Percentiles rank a stretch among this genome's conserved stretches.
These are phyloP conservation scores for Yponomeuta evonymella DNA, from an alignment of 2,888 invertebrate genomes.

Conservation along the genomic window DNA sequence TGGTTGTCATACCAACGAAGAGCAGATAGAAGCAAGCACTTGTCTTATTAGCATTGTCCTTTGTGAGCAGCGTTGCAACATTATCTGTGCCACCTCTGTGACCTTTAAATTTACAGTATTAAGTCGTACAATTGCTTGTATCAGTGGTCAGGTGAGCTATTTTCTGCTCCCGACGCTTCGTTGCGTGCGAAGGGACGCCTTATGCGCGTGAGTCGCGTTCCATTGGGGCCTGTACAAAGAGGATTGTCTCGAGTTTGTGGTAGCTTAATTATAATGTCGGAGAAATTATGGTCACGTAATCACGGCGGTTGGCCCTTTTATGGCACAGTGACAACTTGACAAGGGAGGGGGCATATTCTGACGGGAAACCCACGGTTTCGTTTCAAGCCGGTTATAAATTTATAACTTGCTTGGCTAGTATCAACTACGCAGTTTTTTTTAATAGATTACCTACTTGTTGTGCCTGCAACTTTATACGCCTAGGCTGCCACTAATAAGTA, in stretches of 20 bases:
- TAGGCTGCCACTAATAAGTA: no score
- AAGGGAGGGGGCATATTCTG: not conserved
- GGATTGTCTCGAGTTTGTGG: slow-evolving; percentile 37
- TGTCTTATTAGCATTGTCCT: slow-evolving; percentile 64
- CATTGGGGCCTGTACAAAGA: slow-evolving; percentile 48
- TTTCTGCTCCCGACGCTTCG: slow-evolving; percentile 33
- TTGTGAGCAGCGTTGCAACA: slow-evolving; percentile 34
- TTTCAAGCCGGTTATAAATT: no score
- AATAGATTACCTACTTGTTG: no score
- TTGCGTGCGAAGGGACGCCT: slow-evolving; percentile 61
- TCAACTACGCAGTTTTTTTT: no score
- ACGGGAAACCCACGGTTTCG: no score
- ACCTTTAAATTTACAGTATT: not conserved
- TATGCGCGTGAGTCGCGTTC: slow-evolving; percentile 45
- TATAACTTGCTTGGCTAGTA: no score
- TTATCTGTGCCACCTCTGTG: not conserved
- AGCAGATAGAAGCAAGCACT: slow-evolving; percentile 36
- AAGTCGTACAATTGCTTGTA: not conserved
- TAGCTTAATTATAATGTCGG: slow-evolving; percentile 2
- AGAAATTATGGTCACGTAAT: not conserved
- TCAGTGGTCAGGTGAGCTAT: not conserved
- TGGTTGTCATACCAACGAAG: slow-evolving; percentile 54
- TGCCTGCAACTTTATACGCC: no score
- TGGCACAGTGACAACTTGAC: not conserved
- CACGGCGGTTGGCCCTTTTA: not conserved